Conservation (phyloP, 1,140 invertebrate species). For the Babylonia areolata region DNA sequence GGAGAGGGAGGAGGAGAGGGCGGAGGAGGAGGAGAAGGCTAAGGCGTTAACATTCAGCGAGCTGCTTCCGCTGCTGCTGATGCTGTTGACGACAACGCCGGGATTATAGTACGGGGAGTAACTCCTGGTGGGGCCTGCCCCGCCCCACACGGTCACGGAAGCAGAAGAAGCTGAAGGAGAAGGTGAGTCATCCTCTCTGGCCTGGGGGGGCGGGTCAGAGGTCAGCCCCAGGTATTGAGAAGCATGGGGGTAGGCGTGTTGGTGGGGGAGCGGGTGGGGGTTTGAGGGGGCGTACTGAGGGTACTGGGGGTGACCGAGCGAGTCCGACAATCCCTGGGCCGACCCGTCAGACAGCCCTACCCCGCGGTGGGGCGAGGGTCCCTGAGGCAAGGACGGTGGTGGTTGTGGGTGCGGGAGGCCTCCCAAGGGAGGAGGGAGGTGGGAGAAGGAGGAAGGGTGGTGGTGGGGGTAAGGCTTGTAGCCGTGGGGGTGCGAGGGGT, state of each 20-base stretch:
- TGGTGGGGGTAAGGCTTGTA: constrained; percentile 63
- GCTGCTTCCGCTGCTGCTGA: no score
- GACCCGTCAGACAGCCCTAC: neutral
- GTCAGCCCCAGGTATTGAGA: neutral
- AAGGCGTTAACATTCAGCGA: constrained; percentile 48
- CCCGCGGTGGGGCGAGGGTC: no score
- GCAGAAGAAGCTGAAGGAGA: no score
- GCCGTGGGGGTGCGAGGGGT: constrained; percentile 47
- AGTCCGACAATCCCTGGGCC: neutral
- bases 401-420: constrained; percentile 57
- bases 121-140: neutral
- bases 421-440: constrained; percentile 43
- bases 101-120: constrained; percentile 57
- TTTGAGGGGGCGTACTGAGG: neutral
- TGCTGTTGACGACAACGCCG: constrained; percentile 45
- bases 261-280: neutral
- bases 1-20: no score
- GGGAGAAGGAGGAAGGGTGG: constrained; percentile 54
- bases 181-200: neutral
- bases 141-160: neutral
- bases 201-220: neutral
- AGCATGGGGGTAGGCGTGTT: neutral
- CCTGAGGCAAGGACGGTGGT: neutral
- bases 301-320: constrained; percentile 47
- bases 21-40: constrained; percentile 3